A percentile compares a stretch with the other conserved stretches of the same genome.
Evolutionary conservation across 2,888 invertebrate genomes (phyloP).

Genomic region (Dinocampus coccinellae): DNA sequence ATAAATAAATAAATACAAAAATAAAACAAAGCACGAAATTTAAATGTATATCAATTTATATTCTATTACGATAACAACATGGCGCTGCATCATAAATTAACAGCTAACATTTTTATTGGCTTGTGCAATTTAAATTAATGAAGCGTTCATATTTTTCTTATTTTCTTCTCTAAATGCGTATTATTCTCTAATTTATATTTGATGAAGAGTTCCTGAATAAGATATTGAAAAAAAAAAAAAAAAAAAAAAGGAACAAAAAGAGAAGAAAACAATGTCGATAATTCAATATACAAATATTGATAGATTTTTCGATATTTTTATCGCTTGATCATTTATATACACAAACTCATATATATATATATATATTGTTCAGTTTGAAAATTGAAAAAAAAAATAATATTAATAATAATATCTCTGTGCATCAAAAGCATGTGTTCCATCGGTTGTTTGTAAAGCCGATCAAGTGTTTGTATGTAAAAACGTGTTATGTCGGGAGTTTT

Average conservation of each 20-base stretch:
- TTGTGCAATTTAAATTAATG: slow-evolving; percentile 38
- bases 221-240: slow-evolving; percentile 26
- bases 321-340: slow-evolving; percentile 43
- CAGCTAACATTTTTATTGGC: slow-evolving; percentile 43
- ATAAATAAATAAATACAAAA: no score
- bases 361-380: slow-evolving; percentile 45
- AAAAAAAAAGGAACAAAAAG: slow-evolving; percentile 28
- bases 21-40: background rate
- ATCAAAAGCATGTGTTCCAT: slow-evolving; percentile 56
- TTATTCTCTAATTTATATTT: slow-evolving; percentile 46
- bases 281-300: slow-evolving; percentile 47
- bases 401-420: no score
- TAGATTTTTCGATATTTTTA: slow-evolving; percentile 55
- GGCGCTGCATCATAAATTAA: slow-evolving; percentile 37
- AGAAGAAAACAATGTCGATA: slow-evolving; percentile 34
- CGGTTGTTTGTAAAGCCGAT: slow-evolving; percentile 54
- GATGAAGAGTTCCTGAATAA: background rate
- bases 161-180: slow-evolving; percentile 43
- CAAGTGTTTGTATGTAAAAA: slow-evolving; percentile 27
- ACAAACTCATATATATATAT: slow-evolving; percentile 39
- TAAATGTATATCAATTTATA: slow-evolving; percentile 42
- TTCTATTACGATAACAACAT: slow-evolving; percentile 41
- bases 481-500: slow-evolving; percentile 35
- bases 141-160: slow-evolving; percentile 33
- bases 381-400: background rate